These are phyloP conservation scores for Drosophila mimetica DNA, from an alignment of 2,888 invertebrate genomes.

Conservation along the genomic window DNA sequence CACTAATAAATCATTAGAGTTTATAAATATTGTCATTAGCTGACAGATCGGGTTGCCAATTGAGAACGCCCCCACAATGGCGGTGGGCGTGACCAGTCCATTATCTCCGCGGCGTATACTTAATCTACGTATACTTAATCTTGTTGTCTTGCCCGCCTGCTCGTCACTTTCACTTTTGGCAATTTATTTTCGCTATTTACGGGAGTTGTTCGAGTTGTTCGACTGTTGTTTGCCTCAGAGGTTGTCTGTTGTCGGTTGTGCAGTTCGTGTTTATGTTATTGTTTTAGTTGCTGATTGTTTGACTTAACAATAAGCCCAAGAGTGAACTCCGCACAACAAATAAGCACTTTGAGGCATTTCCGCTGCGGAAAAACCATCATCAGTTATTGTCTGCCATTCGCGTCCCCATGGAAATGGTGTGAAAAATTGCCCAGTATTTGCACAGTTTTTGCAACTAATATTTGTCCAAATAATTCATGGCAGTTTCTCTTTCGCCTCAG, in stretches of 20 bases:
- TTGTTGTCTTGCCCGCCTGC: slow-evolving; percentile 18
- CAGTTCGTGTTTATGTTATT: slow-evolving; percentile 30
- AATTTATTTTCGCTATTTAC: slow-evolving; percentile 62
- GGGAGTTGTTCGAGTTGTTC: slow-evolving; percentile 23
- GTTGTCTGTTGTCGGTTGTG: slow-evolving; percentile 2
- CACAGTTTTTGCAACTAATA: slow-evolving; percentile 5
- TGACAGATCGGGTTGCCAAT: slow-evolving; percentile 21
- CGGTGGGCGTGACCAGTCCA: slow-evolving; percentile 45
- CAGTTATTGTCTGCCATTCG: slow-evolving; percentile 9
- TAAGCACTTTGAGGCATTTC: slow-evolving; percentile 22
- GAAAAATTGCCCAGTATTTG: slow-evolving; percentile 4
- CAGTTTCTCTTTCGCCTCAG: slow-evolving; percentile 33
- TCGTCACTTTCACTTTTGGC: slow-evolving; percentile 67
- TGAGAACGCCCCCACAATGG: slow-evolving; percentile 41
- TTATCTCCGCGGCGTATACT: slow-evolving; percentile 26
- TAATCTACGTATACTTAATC: slow-evolving; percentile 32
- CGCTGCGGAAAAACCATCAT: slow-evolving; percentile 32
- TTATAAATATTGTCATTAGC: slow-evolving; percentile 45
- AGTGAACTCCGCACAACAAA: slow-evolving; percentile 20
- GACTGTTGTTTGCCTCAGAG: slow-evolving; percentile 10
- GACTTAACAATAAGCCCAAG: slow-evolving; percentile 27
- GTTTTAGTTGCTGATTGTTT: slow-evolving; percentile 37
- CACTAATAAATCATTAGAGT: slow-evolving; percentile 41
- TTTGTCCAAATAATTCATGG: slow-evolving; percentile 13
- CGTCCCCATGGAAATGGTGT: slow-evolving; percentile 25